Evolutionary conservation across 2,888 invertebrate species (phyloP).

Genomic region (Zaprionus obscuricornis): DNA sequence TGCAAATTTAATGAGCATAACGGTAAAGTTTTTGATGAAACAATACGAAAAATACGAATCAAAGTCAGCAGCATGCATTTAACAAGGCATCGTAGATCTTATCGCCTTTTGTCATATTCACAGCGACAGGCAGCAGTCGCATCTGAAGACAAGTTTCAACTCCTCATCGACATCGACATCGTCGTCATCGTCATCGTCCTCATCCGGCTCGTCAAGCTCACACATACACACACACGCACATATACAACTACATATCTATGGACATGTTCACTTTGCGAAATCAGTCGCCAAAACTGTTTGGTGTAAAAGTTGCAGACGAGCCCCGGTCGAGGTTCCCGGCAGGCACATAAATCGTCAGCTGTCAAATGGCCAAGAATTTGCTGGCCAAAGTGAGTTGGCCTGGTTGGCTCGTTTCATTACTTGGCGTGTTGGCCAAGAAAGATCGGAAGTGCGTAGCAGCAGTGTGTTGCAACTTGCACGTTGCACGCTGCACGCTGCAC

Average conservation of each 20-base stretch:
- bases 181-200: neutral
- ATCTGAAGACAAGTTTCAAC: constrained; percentile 30
- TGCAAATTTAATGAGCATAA: constrained; percentile 79
- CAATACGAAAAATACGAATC: constrained; percentile 60
- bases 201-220: constrained; percentile 42
- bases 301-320: constrained; percentile 30
- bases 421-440: constrained; percentile 61
- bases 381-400: constrained; percentile 25
- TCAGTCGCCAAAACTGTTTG: constrained; percentile 1
- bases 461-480: constrained; percentile 7
- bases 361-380: constrained; percentile 75
- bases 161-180: constrained; percentile 12
- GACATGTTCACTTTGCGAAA: too few species aligned
- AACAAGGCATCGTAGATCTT: constrained; percentile 72
- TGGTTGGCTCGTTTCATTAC: constrained; percentile 6
- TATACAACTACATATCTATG: neutral
- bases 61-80: constrained; percentile 36
- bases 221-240: neutral
- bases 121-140: constrained; percentile 57
- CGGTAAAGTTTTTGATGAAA: constrained; percentile 77
- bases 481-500: constrained; percentile 4
- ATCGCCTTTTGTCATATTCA: constrained; percentile 75
- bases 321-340: constrained; percentile 26
- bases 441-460: constrained; percentile 73
- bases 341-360: constrained; percentile 78